Conservation (phyloP, 2,888 invertebrate genomes). For the Cataglyphis albicans region DNA sequence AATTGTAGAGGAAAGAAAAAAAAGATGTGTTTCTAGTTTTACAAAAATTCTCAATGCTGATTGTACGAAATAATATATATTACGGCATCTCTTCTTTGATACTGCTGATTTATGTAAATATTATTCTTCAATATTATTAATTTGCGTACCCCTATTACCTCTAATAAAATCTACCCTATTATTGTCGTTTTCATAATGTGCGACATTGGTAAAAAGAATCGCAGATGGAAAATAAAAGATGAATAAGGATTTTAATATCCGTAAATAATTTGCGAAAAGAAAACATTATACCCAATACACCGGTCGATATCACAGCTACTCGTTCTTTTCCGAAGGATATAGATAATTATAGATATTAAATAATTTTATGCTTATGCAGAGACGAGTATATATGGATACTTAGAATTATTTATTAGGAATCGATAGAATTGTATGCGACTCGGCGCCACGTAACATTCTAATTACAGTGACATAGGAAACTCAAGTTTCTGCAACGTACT, state of each 20-base stretch:
- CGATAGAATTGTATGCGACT: constrained; percentile 62
- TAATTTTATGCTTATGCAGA: constrained; percentile 45
- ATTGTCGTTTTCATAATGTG: constrained; percentile 31
- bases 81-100: constrained; percentile 61
- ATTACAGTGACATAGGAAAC: constrained; percentile 84
- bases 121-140: constrained; percentile 54
- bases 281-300: constrained; percentile 79
- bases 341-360: constrained; percentile 68
- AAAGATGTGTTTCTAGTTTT: constrained; percentile 13
- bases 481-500: constrained; percentile 83
- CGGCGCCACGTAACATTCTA: constrained; percentile 59
- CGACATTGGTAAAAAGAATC: constrained; percentile 32
- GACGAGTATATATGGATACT: constrained; percentile 59
- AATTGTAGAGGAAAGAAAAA: constrained; percentile 2
- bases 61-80: constrained; percentile 43
- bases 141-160: constrained; percentile 71
- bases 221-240: constrained; percentile 46
- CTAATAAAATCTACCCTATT: constrained; percentile 59
- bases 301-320: constrained; percentile 85
- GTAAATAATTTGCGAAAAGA: constrained; percentile 62
- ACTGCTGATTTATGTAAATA: constrained; percentile 32
- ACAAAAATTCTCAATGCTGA: constrained; percentile 10
- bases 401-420: constrained; percentile 72
- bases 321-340: constrained; percentile 72
- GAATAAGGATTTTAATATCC: constrained; percentile 41